These are phyloP conservation scores for Athalia rosae DNA, from an alignment of 2,888 invertebrate genomes.

Conservation along the genomic window DNA sequence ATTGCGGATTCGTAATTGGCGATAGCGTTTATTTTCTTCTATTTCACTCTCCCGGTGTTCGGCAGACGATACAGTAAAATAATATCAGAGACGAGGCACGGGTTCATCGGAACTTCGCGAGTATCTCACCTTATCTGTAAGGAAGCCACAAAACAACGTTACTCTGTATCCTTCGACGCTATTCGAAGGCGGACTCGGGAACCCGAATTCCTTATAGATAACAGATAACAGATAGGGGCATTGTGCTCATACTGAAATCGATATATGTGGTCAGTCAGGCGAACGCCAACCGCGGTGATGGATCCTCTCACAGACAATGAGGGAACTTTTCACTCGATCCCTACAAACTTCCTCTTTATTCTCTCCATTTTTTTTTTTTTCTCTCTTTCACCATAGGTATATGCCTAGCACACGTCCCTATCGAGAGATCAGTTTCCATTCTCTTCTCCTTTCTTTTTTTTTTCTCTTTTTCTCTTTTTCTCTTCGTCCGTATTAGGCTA, in stretches of 20 bases:
- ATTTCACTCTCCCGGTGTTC: too few species aligned
- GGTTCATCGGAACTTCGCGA: neutral
- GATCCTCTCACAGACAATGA: constrained; percentile 33
- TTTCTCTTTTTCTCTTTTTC: neutral
- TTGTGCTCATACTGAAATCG: constrained; percentile 50
- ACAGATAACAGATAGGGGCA: constrained; percentile 57
- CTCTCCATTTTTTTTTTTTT: neutral
- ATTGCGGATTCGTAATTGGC: too few species aligned
- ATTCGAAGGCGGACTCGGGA: constrained; percentile 19
- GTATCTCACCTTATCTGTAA: constrained; percentile 7
- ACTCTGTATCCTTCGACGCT: constrained; percentile 34
- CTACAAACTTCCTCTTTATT: neutral
- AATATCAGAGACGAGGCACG: neutral
- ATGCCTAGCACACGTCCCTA: too few species aligned
- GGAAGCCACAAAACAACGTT: constrained; percentile 40
- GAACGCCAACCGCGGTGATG: constrained; percentile 32
- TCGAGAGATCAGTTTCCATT: too few species aligned
- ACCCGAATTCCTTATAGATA: constrained; percentile 53
- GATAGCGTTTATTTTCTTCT: too few species aligned
- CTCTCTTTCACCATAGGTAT: neutral
- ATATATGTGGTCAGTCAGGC: constrained; percentile 42
- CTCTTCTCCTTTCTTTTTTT: neutral
- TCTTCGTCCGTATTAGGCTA: neutral
- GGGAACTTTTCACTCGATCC: constrained; percentile 31
- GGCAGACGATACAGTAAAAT: too few species aligned